Evolutionary conservation across 2,888 invertebrate species (phyloP).

Genomic region (Dynastes tityus): DNA sequence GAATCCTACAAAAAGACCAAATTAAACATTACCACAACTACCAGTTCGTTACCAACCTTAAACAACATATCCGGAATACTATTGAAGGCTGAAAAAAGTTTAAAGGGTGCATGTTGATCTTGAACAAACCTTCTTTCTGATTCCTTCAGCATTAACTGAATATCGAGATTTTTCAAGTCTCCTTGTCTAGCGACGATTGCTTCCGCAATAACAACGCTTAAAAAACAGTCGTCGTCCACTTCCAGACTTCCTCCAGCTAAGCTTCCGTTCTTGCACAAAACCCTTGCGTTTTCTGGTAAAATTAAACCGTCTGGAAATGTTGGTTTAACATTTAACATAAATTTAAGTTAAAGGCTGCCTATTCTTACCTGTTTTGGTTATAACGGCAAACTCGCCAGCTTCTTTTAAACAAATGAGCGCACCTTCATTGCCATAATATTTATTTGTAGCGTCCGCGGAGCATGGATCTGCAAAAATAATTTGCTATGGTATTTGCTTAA

Average conservation of each 20-base stretch:
- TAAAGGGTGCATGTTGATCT: conserved; percentile 70
- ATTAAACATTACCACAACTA: not conserved
- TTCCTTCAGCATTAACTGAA: conserved; percentile 60
- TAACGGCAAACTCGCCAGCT: conserved; percentile 75
- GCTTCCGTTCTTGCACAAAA: conserved; percentile 77
- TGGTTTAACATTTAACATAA: conserved; percentile 6
- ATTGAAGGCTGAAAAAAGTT: conserved; percentile 76
- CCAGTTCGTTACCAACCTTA: conserved; percentile 67
- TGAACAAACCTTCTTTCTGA: conserved; percentile 64
- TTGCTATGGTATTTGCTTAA: no score
- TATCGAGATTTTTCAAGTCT: conserved; percentile 61
- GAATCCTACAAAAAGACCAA: conserved; percentile 69
- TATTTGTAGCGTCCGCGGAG: conserved; percentile 72
- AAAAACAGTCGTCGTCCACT: conserved; percentile 73
- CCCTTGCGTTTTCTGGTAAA: conserved; percentile 68
- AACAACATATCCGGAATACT: conserved; percentile 74
- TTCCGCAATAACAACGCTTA: conserved; percentile 76
- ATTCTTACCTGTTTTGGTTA: conserved; percentile 64
- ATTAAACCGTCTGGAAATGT: conserved; percentile 25
- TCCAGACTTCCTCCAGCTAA: conserved; percentile 72
- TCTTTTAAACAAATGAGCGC: conserved; percentile 75
- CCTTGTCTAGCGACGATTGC: conserved; percentile 74
- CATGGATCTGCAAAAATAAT: conserved; percentile 66
- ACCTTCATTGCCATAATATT: conserved; percentile 76
- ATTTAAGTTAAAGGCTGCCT: not conserved